Conservation (phyloP, 2,888 invertebrate genomes). For the Mactromeris polynyma region DNA sequence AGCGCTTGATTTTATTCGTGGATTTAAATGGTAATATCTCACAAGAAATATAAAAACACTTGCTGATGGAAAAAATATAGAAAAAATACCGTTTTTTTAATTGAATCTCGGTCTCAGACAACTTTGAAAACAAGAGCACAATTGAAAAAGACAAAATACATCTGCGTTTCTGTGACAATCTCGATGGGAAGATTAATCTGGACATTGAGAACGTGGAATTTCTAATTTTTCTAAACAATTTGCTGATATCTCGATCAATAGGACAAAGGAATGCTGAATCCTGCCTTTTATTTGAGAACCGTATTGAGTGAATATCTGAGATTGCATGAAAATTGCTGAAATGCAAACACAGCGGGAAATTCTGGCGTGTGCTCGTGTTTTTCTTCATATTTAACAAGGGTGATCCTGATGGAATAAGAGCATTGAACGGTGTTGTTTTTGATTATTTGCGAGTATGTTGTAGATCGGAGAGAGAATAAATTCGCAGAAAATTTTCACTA, state of each 20-base stretch:
- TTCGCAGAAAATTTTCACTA: background rate
- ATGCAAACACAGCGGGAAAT: slow-evolving; percentile 1
- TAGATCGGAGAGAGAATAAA: background rate
- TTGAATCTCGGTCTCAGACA: background rate
- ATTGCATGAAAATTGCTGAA: slow-evolving; percentile 11
- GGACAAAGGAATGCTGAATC: slow-evolving; percentile 15
- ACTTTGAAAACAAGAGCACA: background rate
- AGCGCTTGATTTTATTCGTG: too few species aligned
- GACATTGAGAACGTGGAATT: background rate
- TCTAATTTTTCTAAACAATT: background rate
- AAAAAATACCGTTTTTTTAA: background rate
- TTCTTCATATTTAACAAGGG: background rate
- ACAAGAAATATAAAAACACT: too few species aligned
- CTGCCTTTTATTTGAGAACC: background rate
- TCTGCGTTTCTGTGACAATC: background rate
- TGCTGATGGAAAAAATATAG: too few species aligned
- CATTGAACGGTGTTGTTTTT: background rate
- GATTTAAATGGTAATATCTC: background rate
- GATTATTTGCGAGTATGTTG: background rate
- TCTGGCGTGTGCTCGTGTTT: background rate
- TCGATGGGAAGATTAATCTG: background rate
- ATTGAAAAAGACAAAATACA: background rate
- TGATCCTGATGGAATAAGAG: background rate
- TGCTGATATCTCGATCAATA: background rate
- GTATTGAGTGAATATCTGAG: background rate